Percentiles rank a stretch among this genome's conserved stretches.
Conservation (phyloP, 2,113 vertebrate genomes). For the Stigmatopora nigra region DNA sequence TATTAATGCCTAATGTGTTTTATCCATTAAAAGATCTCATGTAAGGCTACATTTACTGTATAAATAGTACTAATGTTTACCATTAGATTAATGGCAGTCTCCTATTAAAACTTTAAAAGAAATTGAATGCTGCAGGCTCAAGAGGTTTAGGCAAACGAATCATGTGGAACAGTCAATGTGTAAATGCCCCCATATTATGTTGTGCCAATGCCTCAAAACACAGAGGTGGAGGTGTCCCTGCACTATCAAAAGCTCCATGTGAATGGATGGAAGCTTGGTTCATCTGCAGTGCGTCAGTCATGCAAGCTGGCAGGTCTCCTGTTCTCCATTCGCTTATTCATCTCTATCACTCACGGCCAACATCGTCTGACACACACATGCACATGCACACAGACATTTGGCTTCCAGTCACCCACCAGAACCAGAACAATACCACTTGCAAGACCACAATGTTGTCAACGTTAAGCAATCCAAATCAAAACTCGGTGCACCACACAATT, state of each 20-base stretch:
- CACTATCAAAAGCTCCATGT: conserved; percentile 32
- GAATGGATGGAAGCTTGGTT: conserved; percentile 55
- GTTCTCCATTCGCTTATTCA: conserved; percentile 56
- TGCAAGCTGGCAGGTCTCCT: conserved; percentile 54
- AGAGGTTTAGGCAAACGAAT: background rate
- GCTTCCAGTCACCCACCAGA: conserved; percentile 9
- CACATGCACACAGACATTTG: conserved; percentile 10
- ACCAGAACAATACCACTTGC: conserved; percentile 27
- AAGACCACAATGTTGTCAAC: conserved; percentile 33
- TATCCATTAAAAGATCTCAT: conserved; percentile 28
- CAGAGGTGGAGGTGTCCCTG: conserved; percentile 26
- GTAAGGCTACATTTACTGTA: conserved; percentile 25
- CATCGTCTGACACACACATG: conserved; percentile 27
- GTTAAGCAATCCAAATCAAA: conserved; percentile 38
- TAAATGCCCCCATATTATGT: background rate
- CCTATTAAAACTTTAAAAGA: conserved; percentile 33
- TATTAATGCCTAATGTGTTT: conserved; percentile 32
- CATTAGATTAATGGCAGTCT: conserved; percentile 22
- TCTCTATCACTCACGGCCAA: conserved; percentile 52
- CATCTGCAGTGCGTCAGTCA: conserved; percentile 65
- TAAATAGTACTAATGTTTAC: conserved; percentile 54
- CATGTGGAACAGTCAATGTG: background rate
- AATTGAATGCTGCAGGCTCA: conserved; percentile 26
- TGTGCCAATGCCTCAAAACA: background rate
- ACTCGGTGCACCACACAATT: conserved; percentile 10